Evolutionary conservation across 2,113 vertebrate genomes (phyloP).

Genomic region (Coturnix japonica): DNA sequence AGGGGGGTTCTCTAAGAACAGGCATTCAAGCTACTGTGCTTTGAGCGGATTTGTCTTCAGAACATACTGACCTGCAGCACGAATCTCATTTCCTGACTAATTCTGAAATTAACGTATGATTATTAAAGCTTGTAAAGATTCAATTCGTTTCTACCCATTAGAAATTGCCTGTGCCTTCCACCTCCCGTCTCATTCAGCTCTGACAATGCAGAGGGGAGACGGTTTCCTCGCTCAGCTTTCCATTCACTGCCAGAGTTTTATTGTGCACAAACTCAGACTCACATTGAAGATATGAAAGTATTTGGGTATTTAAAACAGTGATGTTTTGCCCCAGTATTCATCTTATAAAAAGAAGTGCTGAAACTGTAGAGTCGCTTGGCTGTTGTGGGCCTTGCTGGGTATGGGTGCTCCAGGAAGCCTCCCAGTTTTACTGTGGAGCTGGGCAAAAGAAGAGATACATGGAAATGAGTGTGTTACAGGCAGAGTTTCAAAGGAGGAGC

Average conservation of each 20-base stretch:
- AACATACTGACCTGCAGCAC: background rate
- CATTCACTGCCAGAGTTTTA: background rate
- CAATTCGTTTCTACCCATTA: background rate
- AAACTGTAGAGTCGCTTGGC: background rate
- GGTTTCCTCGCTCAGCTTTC: background rate
- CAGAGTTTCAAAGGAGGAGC: background rate
- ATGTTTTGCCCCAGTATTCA: background rate
- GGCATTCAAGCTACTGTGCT: background rate
- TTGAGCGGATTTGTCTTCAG: background rate
- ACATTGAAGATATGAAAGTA: background rate
- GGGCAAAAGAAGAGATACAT: background rate
- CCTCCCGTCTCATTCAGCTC: background rate
- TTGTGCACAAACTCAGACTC: too few relatives aligned
- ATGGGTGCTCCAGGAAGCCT: background rate
- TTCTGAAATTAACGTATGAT: background rate
- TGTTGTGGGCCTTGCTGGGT: background rate
- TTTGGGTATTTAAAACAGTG: background rate
- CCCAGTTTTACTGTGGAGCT: background rate
- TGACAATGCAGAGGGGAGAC: background rate
- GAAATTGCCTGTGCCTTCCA: background rate
- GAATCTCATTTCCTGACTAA: background rate
- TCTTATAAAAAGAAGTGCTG: background rate
- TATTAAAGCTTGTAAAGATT: slow-evolving; percentile 12
- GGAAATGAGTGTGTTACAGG: background rate
- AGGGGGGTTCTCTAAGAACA: background rate